Percentiles rank a stretch among this genome's conserved stretches.
phyloP scores from a whole-genome alignment of 2,113 vertebrate species.

The Copsychus sechellarum region DNA sequence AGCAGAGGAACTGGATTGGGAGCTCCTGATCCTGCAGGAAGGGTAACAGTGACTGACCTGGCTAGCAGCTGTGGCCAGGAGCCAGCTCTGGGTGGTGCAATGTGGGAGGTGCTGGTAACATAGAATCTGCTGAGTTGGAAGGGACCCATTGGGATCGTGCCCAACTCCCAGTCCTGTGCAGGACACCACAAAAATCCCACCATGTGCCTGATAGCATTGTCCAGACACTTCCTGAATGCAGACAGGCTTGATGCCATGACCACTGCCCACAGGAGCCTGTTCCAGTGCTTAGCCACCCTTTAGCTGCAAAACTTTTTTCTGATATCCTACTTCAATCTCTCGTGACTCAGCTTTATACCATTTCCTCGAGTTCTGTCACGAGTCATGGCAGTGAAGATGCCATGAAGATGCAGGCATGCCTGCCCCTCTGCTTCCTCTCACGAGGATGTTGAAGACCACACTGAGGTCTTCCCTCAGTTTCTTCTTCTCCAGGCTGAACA shows the following conservation, averaged over 20 bases:
- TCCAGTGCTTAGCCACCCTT: neutral
- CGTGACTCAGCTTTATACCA: neutral
- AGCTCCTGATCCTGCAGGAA: fast-evolving
- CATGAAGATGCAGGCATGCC: too few species aligned
- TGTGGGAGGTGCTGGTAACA: neutral
- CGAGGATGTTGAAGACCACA: neutral
- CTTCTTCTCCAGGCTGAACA: neutral
- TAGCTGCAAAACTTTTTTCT: neutral
- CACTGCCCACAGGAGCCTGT: neutral
- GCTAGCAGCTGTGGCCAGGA: neutral
- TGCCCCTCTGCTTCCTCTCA: neutral
- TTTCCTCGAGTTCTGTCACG: neutral
- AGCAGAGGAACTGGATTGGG: neutral
- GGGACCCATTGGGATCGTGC: neutral
- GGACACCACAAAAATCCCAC: neutral
- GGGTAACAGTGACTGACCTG: neutral
- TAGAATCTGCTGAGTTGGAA: neutral
- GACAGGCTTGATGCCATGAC: neutral
- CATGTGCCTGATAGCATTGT: neutral
- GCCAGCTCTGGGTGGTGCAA: neutral
- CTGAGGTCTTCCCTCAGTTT: neutral
- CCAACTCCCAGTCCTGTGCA: neutral
- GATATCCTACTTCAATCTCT: neutral
- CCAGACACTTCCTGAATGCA: neutral
- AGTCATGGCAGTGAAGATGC: neutral